phyloP scores from a whole-genome alignment of 2,797 vertebrate genomes.

The Pitangus sulphuratus region DNA sequence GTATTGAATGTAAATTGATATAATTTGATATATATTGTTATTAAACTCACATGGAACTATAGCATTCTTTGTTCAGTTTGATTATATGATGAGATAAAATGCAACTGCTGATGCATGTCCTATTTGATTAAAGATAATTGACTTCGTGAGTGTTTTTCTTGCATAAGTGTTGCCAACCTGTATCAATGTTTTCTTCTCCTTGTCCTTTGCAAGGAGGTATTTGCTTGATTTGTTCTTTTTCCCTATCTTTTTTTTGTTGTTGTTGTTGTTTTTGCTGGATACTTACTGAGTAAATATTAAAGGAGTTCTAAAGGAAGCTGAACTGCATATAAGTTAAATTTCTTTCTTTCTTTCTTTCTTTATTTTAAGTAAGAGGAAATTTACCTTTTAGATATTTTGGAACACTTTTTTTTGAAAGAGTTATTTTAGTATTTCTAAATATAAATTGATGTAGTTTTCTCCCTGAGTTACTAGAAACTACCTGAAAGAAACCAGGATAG shows the following conservation, averaged over 20 bases:
- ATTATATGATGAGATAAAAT: background rate
- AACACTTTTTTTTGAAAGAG: background rate
- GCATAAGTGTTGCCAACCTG: background rate
- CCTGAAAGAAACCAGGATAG: background rate
- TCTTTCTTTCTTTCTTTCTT: background rate
- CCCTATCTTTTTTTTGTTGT: background rate
- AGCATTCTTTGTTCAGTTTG: background rate
- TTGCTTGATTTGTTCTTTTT: background rate
- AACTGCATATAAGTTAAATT: accelerated
- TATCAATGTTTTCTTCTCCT: background rate
- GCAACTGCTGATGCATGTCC: background rate
- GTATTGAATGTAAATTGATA: background rate
- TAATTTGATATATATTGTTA: background rate
- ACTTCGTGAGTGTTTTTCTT: background rate
- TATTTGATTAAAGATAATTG: background rate
- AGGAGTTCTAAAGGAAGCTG: background rate
- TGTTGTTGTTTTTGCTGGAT: background rate
- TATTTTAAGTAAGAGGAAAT: background rate
- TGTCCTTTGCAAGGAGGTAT: background rate
- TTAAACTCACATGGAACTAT: background rate
- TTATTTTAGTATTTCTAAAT: background rate
- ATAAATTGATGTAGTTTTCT: background rate
- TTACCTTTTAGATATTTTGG: background rate
- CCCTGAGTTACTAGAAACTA: background rate
- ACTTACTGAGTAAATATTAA: background rate